These are phyloP conservation scores for Drosophila kanekoi DNA, from an alignment of 2,888 invertebrate genomes.

Conservation along the genomic window DNA sequence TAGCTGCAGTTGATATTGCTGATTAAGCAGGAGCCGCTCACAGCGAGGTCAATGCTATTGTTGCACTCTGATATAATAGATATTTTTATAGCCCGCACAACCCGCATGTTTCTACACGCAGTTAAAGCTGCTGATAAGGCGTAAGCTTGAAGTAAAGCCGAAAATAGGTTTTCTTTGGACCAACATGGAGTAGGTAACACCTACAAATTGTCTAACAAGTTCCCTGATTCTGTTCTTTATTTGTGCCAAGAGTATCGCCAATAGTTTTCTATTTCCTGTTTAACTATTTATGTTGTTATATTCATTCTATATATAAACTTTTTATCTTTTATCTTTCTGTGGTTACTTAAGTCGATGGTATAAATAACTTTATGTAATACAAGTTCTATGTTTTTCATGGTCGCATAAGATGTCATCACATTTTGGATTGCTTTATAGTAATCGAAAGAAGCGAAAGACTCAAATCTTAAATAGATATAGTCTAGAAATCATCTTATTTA, in stretches of 20 bases:
- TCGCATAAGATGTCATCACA: no score
- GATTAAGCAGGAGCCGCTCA: constrained; percentile 48
- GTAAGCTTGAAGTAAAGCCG: background rate
- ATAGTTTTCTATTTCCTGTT: background rate
- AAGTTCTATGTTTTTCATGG: background rate
- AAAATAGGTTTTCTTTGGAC: no score
- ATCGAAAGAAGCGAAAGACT: no score
- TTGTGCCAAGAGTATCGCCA: background rate
- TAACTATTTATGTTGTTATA: background rate
- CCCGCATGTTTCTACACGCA: constrained; percentile 26
- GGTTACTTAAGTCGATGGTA: background rate
- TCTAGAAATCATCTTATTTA: background rate
- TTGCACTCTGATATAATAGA: constrained; percentile 39
- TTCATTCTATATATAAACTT: background rate
- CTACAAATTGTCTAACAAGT: no score
- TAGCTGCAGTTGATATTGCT: constrained; percentile 30
- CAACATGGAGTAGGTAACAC: no score
- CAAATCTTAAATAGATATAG: background rate
- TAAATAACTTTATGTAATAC: no score
- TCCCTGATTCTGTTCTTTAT: no score
- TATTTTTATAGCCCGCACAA: constrained; percentile 35
- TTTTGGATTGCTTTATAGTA: no score
- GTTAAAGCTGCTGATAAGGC: constrained; percentile 33
- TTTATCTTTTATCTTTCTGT: background rate
- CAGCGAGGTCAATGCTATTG: constrained; percentile 60